Percentiles rank a stretch among this genome's conserved stretches.
phyloP scores from a whole-genome alignment of 2,797 vertebrate species.

The Pachyuromys duprasi region DNA sequence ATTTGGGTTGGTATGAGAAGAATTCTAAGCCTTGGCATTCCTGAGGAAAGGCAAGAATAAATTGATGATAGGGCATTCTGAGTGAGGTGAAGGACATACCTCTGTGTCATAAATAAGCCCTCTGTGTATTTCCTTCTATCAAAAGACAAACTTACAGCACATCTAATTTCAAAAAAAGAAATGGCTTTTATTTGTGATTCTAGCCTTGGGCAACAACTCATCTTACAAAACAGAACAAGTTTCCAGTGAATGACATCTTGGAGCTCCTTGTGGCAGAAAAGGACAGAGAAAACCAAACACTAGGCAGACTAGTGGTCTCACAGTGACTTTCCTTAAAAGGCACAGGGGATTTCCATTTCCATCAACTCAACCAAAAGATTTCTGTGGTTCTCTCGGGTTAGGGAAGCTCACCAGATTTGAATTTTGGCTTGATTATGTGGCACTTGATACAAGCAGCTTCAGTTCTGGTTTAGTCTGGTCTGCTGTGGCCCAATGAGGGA shows the following conservation, averaged over 20 bases:
- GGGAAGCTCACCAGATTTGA: background rate
- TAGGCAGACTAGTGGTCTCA: background rate
- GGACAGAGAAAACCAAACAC: background rate
- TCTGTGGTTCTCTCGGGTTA: background rate
- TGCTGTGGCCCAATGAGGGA: background rate
- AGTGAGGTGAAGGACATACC: background rate
- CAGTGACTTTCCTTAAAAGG: background rate
- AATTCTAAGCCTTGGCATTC: conserved; percentile 59
- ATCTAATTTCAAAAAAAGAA: background rate
- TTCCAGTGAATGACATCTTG: background rate
- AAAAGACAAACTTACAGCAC: background rate
- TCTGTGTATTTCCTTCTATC: background rate
- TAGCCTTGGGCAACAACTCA: background rate
- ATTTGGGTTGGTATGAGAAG: conserved; percentile 59
- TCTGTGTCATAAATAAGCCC: background rate
- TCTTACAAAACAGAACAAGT: background rate
- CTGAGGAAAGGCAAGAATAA: conserved; percentile 36
- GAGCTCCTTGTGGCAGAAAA: background rate
- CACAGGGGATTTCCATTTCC: background rate
- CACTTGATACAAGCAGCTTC: background rate
- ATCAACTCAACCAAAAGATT: background rate
- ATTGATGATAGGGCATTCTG: background rate
- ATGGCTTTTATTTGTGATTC: conserved; percentile 9
- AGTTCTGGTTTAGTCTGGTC: background rate
- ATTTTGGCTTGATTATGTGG: background rate